Evolutionary conservation across 2,113 vertebrate genomes (phyloP), one percentile per base, ranked within the genome.

Genomic region (Neodontobutis hainanensis): DNA sequence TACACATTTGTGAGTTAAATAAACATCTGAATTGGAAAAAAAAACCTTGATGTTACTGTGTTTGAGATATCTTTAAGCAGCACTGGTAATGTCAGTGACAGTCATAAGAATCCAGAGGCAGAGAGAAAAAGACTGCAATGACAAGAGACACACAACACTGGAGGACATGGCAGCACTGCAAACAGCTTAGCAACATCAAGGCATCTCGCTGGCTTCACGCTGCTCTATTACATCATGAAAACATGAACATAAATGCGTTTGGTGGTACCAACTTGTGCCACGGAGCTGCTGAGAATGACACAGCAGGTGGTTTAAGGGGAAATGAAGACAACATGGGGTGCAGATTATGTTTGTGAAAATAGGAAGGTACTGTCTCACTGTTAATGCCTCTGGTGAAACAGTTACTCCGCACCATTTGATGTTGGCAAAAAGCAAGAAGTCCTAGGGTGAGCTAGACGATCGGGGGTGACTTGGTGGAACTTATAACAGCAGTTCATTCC

Each of bases 121-220:
- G 60, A 65, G 59, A 44, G 19, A 15, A 61, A 67, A 62, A 55
- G 36, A 15, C 12, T 11, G 51, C 70, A 15, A 61, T 55, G 71
- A 62, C 66, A 32, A 58, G 19, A 51, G 19, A 27, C 57, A 55
- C 36, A 46, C 53, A 48, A 65, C 61, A 55, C 62, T 27, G 57
- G 58, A 60, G 68, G 48, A 68, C 72, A 78, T 81, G 78, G 82
- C 73, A 69, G 83, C 68, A 65, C 78, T 65, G 69, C 72, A 86
- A 70, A 83, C 81, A 80, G 53, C 67, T 84, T 70, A 81, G 75
- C 63, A 67, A 75, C 70, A 85, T 82, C 71, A 73, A 71, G 74
- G 56, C 50, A 0, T 44, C 49, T 43, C 60, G 61, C 56, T 57
- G 56, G 70, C 74, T 5, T 77, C 75, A 65, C 50, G 65, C 67